Evolutionary conservation across 2,797 vertebrate species (phyloP), one percentile per base, ranked within the genome.

Genomic region (Gila robusta): DNA sequence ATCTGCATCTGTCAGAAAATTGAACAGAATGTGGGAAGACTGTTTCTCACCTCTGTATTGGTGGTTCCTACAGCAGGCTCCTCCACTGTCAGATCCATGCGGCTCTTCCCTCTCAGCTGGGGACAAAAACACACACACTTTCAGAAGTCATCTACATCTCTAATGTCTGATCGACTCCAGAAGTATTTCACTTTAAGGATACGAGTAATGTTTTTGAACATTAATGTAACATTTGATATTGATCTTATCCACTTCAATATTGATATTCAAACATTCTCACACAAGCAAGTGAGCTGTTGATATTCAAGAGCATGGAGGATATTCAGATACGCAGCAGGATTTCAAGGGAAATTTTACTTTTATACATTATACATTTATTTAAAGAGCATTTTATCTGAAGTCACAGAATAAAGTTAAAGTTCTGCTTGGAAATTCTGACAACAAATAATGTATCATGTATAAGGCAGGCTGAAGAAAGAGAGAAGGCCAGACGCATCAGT

Each of bases 81-180:
- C 54, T 85, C 89, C 59, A 88, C 87, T 59, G 91, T 91, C 86
- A 89, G 88, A 32, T 93, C 92, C 39, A 88, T 90, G 84, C 87
- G 91, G 86, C 89, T 93, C 87, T 87, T 92, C 86, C 93, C 94
- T 89, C 91, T 91, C 89, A 93, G 91, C 93, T 94, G 90, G 84
- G 41, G 82, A 91, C 78, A 91, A 87, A 88, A 49, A 90, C 28
- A 32, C 2, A 64, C 39, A 64, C 39, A 86, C 74, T 64, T 84
- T 81, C 81, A 70, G 76, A 41, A 12, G 2, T 59, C 26, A 35
- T n/a, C 28, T 2, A 72, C 2, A 62, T 66, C 81, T 74, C 41
- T 32, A 49, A 64, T 8, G 56, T 12, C 54, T 62, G 5, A 4
- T 39, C 37, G 23, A 82, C 6, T 39, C 10, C 5, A 52, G 64